Conservation (phyloP, 2,113 vertebrate genomes). For the Emydura subglobosa region DNA sequence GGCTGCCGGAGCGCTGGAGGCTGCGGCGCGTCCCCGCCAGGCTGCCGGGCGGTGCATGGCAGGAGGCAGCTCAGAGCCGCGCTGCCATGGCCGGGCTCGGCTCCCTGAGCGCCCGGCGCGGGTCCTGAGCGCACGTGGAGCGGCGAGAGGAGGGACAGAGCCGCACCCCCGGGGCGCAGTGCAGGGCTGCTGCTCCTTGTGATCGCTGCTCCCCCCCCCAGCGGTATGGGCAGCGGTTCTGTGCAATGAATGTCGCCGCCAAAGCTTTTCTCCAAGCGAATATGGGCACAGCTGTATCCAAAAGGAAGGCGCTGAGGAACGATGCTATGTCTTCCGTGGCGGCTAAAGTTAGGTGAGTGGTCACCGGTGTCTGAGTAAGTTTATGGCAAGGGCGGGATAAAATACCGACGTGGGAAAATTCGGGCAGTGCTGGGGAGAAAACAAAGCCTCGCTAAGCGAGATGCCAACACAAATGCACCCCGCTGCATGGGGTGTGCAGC, state of each 20-base stretch:
- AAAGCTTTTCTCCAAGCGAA: constrained; percentile 66
- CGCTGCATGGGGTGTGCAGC: not conserved
- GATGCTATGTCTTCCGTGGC: constrained; percentile 95
- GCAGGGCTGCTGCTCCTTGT: no score
- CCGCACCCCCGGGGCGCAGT: no score
- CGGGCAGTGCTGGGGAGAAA: no score
- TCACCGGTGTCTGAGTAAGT: not conserved
- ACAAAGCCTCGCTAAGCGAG: not conserved
- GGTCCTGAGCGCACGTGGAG: no score
- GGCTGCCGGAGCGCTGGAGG: no score
- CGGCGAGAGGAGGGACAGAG: not conserved
- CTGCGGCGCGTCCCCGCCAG: not conserved
- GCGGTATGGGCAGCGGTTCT: constrained; percentile 23
- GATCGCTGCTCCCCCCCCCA: not conserved
- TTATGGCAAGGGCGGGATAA: not conserved
- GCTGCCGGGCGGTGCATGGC: not conserved
- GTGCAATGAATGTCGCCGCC: constrained; percentile 52
- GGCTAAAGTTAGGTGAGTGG: constrained; percentile 94
- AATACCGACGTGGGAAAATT: not conserved
- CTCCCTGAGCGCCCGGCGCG: no score
- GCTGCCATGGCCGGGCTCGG: not conserved
- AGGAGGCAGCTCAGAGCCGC: not conserved
- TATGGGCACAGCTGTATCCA: constrained; percentile 96
- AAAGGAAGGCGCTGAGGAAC: constrained; percentile 91
- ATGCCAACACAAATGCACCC: not conserved